A percentile compares a stretch with the other conserved stretches of the same genome.
These are phyloP conservation scores for Boleophthalmus pectinirostris DNA, from an alignment of 2,113 vertebrate genomes.

Conservation along the genomic window DNA sequence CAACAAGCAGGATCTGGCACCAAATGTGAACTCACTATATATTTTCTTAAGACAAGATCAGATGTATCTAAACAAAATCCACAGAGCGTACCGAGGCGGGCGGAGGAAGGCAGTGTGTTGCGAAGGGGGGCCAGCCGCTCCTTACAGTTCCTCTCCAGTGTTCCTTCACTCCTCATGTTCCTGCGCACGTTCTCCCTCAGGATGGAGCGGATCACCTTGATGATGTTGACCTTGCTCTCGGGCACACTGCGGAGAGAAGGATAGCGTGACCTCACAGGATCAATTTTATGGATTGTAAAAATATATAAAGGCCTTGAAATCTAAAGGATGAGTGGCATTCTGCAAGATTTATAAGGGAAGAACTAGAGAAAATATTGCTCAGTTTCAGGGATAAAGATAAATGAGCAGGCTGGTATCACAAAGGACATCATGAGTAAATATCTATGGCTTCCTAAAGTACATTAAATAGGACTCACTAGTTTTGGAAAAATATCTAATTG, in stretches of 20 bases:
- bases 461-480: background rate
- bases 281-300: constrained; percentile 31
- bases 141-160: constrained; percentile 80
- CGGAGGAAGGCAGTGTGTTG: constrained; percentile 83
- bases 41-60: background rate
- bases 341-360: background rate
- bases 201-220: constrained; percentile 93
- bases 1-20: background rate
- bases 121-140: constrained; percentile 82
- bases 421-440: background rate
- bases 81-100: constrained; percentile 83
- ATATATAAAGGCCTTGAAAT: background rate
- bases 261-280: constrained; percentile 20
- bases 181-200: constrained; percentile 90
- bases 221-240: constrained; percentile 87
- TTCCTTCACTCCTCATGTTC: constrained; percentile 79
- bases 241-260: constrained; percentile 77
- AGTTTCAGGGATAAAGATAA: background rate
- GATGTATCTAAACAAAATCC: background rate
- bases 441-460: background rate
- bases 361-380: background rate
- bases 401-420: background rate
- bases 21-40: background rate
- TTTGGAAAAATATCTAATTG: too few species aligned
- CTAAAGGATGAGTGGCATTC: background rate